Percentiles rank a stretch among this genome's conserved stretches.
Conservation (phyloP, 2,888 invertebrate species). For the Meiosimyza decipiens region DNA sequence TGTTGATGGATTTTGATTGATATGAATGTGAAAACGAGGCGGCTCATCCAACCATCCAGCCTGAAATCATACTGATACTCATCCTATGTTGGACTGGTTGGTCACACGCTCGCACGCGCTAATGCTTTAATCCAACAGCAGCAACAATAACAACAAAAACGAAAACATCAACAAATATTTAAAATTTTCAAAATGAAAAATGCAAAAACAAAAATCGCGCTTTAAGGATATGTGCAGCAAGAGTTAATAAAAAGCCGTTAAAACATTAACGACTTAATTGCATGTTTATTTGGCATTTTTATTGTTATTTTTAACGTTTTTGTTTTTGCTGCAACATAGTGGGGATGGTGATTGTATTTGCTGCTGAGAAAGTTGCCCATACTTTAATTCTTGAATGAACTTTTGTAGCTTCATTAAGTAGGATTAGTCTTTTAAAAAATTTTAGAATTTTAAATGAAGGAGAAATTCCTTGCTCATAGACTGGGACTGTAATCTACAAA, state of each 20-base stretch:
- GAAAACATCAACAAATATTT: background rate
- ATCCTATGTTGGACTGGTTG: slow-evolving; percentile 28
- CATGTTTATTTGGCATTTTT: slow-evolving; percentile 62
- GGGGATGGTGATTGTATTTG: background rate
- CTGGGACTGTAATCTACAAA: no score
- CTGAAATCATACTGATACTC: slow-evolving; percentile 4
- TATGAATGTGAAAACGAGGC: slow-evolving; percentile 18
- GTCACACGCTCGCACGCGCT: slow-evolving; percentile 52
- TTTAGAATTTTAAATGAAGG: background rate
- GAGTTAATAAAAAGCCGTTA: slow-evolving; percentile 56
- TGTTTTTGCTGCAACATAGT: background rate
- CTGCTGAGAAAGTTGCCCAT: no score
- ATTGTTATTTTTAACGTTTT: background rate
- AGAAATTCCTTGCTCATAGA: no score
- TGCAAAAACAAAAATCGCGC: slow-evolving; percentile 29
- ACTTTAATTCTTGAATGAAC: background rate
- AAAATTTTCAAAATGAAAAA: background rate
- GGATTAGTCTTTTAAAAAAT: slow-evolving; percentile 8
- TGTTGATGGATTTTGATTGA: slow-evolving; percentile 28
- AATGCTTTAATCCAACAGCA: slow-evolving; percentile 60
- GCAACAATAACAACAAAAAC: background rate
- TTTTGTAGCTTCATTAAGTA: background rate
- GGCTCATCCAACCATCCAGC: background rate
- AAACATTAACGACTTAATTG: slow-evolving; percentile 66
- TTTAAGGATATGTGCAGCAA: slow-evolving; percentile 48